Conservation (phyloP, 2,113 vertebrate species). For the Chaetops frenatus region DNA sequence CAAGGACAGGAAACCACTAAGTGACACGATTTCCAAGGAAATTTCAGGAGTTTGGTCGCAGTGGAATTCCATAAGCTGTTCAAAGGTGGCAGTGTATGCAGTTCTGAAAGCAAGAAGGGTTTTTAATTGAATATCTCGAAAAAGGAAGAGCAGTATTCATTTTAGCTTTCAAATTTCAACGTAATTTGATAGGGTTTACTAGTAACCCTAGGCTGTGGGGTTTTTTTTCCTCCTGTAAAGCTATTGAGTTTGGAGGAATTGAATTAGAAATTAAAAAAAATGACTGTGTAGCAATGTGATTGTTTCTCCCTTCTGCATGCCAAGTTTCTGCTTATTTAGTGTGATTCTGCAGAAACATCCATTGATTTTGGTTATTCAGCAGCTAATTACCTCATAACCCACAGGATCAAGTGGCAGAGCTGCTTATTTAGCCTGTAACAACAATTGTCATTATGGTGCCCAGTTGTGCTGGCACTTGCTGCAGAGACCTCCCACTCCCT, state of each 20-base stretch:
- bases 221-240: background rate
- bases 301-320: background rate
- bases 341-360: conserved; percentile 2
- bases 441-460: background rate
- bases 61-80: background rate
- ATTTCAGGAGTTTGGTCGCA: background rate
- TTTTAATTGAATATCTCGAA: background rate
- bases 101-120: background rate
- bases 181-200: background rate
- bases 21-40: background rate
- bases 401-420: background rate
- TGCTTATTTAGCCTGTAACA: background rate
- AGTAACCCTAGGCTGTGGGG: background rate
- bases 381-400: conserved; percentile 27
- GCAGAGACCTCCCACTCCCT: background rate
- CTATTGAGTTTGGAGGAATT: background rate
- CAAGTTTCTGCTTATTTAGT: conserved; percentile 2
- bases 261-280: conserved; percentile 1
- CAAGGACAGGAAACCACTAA: background rate
- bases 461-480: background rate
- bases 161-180: background rate
- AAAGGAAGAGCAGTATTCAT: background rate
- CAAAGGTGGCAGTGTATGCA: background rate
- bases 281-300: background rate
- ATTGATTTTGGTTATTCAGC: conserved; percentile 32